Percentiles rank a stretch among this genome's conserved stretches.
Conservation (phyloP, 1,140 invertebrate species). For the Cydia amplana region DNA sequence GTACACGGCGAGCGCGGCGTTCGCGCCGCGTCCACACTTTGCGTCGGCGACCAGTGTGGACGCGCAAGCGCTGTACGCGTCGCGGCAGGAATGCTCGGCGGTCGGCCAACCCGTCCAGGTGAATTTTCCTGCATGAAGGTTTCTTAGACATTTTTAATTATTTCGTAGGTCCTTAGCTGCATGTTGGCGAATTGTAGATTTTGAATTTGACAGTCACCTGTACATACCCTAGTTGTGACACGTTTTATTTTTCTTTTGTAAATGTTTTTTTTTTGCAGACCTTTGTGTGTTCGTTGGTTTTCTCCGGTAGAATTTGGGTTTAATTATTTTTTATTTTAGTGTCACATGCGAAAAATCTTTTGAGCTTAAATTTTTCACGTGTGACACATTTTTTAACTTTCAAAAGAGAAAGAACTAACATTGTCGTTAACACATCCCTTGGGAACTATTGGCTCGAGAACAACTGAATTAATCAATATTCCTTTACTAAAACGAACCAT, state of each 20-base stretch:
- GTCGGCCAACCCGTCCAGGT: conserved; percentile 46
- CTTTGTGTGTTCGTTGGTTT: conserved; percentile 62
- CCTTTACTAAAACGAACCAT: conserved; percentile 18
- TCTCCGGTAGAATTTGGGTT: conserved; percentile 68
- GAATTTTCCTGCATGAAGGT: conserved; percentile 34
- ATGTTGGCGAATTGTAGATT: conserved; percentile 21
- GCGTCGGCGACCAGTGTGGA: conserved; percentile 44
- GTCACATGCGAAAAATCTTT: conserved; percentile 50
- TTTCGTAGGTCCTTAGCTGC: conserved; percentile 19
- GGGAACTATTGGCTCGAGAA: neutral
- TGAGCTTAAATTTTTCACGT: conserved; percentile 35
- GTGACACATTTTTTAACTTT: conserved; percentile 38
- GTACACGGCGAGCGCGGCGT: conserved; percentile 37
- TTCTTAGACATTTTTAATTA: neutral
- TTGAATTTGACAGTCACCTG: conserved; percentile 8
- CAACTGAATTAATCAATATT: neutral
- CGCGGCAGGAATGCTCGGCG: conserved; percentile 49
- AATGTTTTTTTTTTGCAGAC: conserved; percentile 58
- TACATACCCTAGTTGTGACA: conserved; percentile 13
- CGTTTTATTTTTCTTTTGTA: conserved; percentile 36
- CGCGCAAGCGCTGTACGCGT: conserved; percentile 45
- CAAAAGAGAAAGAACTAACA: conserved; percentile 61
- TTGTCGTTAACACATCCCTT: conserved; percentile 46
- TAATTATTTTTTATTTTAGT: conserved; percentile 52
- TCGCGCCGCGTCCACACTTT: conserved; percentile 41